Conservation (phyloP, 1,140 invertebrate genomes). For the Ostrea edulis region DNA sequence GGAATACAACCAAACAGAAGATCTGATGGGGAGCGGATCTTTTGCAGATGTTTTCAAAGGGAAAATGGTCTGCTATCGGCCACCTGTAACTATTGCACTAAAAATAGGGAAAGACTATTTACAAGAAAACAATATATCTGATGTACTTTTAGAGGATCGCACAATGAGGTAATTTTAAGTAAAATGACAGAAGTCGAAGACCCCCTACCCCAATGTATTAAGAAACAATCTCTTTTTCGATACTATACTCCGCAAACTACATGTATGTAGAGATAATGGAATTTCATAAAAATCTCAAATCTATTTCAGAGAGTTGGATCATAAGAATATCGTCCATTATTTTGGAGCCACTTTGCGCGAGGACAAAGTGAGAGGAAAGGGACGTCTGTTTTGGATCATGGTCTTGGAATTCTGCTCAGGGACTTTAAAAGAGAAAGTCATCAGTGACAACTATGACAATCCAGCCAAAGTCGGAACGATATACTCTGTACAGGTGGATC, state of each 20-base stretch:
- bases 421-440: slow-evolving; percentile 60
- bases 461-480: slow-evolving; percentile 45
- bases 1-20: slow-evolving; percentile 48
- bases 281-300: too few species aligned
- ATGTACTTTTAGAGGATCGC: slow-evolving; percentile 69
- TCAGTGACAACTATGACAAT: slow-evolving; percentile 50
- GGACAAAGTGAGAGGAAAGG: slow-evolving; percentile 34
- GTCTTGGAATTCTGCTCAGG: slow-evolving; percentile 65
- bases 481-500: slow-evolving; percentile 54
- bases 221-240: too few species aligned
- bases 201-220: too few species aligned
- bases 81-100: slow-evolving; percentile 62
- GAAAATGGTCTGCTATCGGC: slow-evolving; percentile 39
- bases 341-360: slow-evolving; percentile 61
- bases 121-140: slow-evolving; percentile 63
- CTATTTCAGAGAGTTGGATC: slow-evolving; percentile 55
- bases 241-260: too few species aligned
- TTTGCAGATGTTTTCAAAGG: slow-evolving; percentile 71
- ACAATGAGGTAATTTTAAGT: slow-evolving; percentile 61
- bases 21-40: slow-evolving; percentile 68
- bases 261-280: too few species aligned
- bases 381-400: slow-evolving; percentile 60
- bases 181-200: not conserved
- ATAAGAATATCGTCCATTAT: slow-evolving; percentile 65
- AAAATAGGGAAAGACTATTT: slow-evolving; percentile 69